phyloP scores from a whole-genome alignment of 1,140 invertebrate species.

The Caenorhabditis tropicalis region DNA sequence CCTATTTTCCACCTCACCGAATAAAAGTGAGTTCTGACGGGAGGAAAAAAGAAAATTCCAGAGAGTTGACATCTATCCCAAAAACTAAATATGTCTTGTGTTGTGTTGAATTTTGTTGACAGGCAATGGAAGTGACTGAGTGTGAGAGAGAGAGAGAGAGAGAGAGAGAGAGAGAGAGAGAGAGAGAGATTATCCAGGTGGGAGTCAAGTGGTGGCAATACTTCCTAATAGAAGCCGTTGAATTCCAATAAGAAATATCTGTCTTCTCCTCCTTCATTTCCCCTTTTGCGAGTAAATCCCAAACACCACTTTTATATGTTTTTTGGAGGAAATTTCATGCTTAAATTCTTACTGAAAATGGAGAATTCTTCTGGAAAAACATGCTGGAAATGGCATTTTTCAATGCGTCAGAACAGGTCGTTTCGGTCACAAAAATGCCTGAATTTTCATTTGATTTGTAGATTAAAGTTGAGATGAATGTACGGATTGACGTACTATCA shows the following conservation, averaged over 20 bases:
- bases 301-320: not conserved
- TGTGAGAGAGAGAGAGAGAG: too few relatives aligned
- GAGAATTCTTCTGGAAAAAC: not conserved
- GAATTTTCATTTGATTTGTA: not conserved
- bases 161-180: too few relatives aligned
- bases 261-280: not conserved
- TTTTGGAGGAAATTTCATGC: not conserved
- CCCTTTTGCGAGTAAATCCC: not conserved
- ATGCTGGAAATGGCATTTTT: not conserved
- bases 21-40: not conserved
- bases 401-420: not conserved
- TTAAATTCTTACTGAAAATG: not conserved
- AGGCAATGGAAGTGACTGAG: not conserved
- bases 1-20: not conserved
- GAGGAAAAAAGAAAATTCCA: not conserved
- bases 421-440: not conserved
- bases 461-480: not conserved
- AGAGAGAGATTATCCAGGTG: slow-evolving; percentile 33
- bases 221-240: not conserved
- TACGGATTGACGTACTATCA: not conserved
- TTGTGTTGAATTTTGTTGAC: not conserved
- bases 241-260: not conserved
- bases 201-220: not conserved
- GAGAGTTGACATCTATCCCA: not conserved
- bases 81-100: not conserved